A percentile compares a stretch with the other conserved stretches of the same genome.
These are phyloP conservation scores for Tamias sibiricus DNA, from an alignment of 2,113 vertebrate genomes.

Conservation along the genomic window DNA sequence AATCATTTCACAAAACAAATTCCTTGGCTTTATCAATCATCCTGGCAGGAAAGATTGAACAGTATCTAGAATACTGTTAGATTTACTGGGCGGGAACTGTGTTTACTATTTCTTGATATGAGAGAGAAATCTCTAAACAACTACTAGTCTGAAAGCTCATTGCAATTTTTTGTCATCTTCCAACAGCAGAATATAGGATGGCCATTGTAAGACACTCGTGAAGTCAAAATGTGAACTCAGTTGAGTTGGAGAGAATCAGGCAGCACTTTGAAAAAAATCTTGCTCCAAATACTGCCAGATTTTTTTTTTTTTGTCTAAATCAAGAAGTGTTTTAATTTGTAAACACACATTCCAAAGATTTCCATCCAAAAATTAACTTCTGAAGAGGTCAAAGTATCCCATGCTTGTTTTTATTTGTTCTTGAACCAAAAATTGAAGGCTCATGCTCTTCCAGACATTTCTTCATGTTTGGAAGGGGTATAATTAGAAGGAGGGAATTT, in stretches of 20 bases:
- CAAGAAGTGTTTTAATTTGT: conserved; percentile 12
- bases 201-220: neutral
- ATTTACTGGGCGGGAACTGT: neutral
- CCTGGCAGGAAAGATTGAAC: neutral
- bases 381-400: neutral
- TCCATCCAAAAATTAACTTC: neutral
- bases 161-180: neutral
- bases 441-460: neutral
- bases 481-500: neutral
- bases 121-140: neutral
- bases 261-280: neutral
- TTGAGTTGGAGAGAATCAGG: neutral
- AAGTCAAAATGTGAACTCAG: neutral
- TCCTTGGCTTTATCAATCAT: neutral
- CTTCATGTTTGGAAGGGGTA: neutral
- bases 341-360: neutral
- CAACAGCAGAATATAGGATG: neutral
- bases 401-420: neutral
- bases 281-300: neutral
- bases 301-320: neutral
- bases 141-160: neutral
- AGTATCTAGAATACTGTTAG: neutral
- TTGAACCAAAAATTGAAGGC: neutral
- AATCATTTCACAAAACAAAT: neutral
- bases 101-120: neutral